Base-by-base conservation (phyloP, 2,888 invertebrate genomes). In the Drosophila greeni region DNA sequence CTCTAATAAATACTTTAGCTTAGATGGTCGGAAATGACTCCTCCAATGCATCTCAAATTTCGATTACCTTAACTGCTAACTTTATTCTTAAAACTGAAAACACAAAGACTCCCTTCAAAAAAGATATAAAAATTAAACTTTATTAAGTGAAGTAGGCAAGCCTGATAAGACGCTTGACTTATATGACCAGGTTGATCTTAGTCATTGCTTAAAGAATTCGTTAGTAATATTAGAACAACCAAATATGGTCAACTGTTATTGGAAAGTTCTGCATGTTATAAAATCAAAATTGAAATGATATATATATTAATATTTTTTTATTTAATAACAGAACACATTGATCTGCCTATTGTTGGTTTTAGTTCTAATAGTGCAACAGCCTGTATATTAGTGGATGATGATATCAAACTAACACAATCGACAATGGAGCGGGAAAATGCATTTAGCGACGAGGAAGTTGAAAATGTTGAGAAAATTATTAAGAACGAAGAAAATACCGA, bases 381-480 rank as follows among this genome's bases (percentile, higher is more conserved):
- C 2, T 24, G 53, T 34, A 64, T 73, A 12, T 34, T 76, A 5
- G 64, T 77, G 7, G 86, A 85, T 5, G 87, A 84, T 7, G 85
- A 87, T 31, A 85, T 60, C 42, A 85, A 86, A 59, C 33, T 71
- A 12, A 55, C 75, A 7, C 51, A 67, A 9, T 75, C 64, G 37
- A 67, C 78, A 5, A 31, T 60, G 20, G 87, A 87, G n/a, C 64
- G 71, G 24, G 88, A 87, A 67, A 66, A 84, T 36, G 76, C 78
- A 33, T 88, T 87, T 55, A 88, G 87, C 69, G 87, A 88, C 57
- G 87, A 87, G 36, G 87, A 94, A 92, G 83, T 93, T 92, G 85
- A 94, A 92, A 42, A 94, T 92, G 76, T 94, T 92, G 82, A 70
- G 16, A 84, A 78, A 43, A 75, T 74, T 54, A 69, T 68, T 37